Evolutionary conservation across 2,113 vertebrate species (phyloP).

Genomic region (Ptilorrhoa leucosticta): DNA sequence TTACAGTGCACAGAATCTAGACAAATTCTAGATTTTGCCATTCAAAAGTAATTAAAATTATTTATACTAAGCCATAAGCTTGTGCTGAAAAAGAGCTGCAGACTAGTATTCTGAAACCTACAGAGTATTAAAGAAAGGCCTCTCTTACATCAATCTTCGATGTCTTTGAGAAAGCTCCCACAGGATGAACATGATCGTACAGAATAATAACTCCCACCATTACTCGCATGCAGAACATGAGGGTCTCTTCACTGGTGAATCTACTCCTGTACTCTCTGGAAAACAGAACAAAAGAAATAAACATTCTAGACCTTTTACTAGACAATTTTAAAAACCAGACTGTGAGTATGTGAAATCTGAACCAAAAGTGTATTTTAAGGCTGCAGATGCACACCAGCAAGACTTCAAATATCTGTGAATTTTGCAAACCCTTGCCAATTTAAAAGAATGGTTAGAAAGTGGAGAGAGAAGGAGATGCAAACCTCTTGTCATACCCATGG

Average conservation of each 20-base stretch:
- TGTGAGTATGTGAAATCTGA: not conserved
- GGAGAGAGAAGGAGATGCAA: not conserved
- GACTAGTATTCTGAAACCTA: not conserved
- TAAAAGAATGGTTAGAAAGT: not conserved
- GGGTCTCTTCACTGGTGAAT: constrained; percentile 93
- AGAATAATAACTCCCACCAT: constrained; percentile 99
- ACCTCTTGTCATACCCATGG: not conserved
- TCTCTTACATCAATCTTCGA: constrained; percentile 95
- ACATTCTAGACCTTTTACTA: not conserved
- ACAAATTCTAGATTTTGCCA: not conserved
- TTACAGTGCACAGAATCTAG: not conserved
- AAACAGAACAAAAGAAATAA: not conserved
- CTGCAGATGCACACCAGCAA: not conserved
- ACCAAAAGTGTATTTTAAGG: not conserved
- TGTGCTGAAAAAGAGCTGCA: not conserved
- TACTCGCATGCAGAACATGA: constrained; percentile 97
- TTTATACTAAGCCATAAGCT: not conserved
- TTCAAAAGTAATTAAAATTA: not conserved
- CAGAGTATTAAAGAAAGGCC: not conserved
- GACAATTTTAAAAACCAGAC: not conserved
- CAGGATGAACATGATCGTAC: constrained; percentile 96
- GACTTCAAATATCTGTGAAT: not conserved
- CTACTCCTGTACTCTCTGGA: constrained; percentile 91
- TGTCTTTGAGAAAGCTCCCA: constrained; percentile 96
- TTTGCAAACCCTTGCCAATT: not conserved